Conservation (phyloP, 2,113 vertebrate species). For the Zingel zingel region DNA sequence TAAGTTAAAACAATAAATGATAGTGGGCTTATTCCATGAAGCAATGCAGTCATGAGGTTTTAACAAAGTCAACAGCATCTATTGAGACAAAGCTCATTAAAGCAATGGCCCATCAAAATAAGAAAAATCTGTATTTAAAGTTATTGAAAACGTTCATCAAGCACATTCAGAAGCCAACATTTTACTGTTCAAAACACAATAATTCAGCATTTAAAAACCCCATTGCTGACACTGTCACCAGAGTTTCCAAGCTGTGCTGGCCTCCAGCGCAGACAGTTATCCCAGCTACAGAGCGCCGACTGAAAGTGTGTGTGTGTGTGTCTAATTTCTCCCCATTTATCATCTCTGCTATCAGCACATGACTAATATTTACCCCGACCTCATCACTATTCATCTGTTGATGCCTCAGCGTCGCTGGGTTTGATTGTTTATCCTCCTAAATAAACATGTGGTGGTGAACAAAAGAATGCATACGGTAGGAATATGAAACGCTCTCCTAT, state of each 20-base stretch:
- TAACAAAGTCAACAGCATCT: constrained; percentile 19
- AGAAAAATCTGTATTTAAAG: background rate
- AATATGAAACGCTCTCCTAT: constrained; percentile 44
- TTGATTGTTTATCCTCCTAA: constrained; percentile 70
- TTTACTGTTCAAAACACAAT: background rate
- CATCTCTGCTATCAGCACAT: constrained; percentile 53
- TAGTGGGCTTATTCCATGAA: background rate
- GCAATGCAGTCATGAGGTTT: constrained; percentile 10
- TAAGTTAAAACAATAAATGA: constrained; percentile 12
- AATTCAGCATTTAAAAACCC: no score
- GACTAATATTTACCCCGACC: constrained; percentile 73
- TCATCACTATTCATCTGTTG: constrained; percentile 77
- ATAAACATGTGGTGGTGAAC: constrained; percentile 68
- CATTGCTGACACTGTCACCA: no score
- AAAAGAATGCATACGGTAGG: constrained; percentile 65
- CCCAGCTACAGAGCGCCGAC: constrained; percentile 42
- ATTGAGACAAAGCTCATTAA: background rate
- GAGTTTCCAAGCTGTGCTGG: constrained; percentile 40
- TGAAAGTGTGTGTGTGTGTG: constrained; percentile 33
- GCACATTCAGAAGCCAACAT: background rate
- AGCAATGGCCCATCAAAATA: background rate
- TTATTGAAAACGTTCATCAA: background rate
- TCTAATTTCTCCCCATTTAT: constrained; percentile 40
- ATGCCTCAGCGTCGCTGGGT: constrained; percentile 42
- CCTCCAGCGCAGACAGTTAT: constrained; percentile 48